Conservation (phyloP, 2,797 vertebrate genomes). For the Myotis myotis region DNA sequence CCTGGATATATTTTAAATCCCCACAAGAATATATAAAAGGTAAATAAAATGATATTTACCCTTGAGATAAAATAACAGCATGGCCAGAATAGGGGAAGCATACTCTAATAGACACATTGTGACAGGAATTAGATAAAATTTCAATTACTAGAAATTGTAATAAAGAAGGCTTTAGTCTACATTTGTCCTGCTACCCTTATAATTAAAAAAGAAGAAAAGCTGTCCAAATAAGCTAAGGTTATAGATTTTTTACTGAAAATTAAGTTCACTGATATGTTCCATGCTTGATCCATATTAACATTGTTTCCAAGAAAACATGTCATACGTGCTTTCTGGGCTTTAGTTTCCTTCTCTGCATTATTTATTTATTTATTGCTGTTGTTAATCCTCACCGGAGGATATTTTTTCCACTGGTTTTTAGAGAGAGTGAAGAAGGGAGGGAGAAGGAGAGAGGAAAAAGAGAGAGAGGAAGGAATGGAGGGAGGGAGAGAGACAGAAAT, state of each 20-base stretch:
- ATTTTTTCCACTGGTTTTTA: too few relatives aligned
- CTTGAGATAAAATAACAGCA: background rate
- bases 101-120: background rate
- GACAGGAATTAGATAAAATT: background rate
- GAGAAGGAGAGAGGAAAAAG: too few relatives aligned
- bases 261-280: background rate
- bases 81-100: background rate
- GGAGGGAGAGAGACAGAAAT: too few relatives aligned
- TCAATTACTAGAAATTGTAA: background rate
- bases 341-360: background rate
- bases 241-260: background rate
- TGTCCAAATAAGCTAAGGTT: background rate
- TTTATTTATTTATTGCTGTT: background rate
- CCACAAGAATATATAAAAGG: background rate
- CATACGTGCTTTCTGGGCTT: background rate
- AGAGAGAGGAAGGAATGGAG: too few relatives aligned
- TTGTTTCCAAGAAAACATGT: background rate
- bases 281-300: background rate
- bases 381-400: too few relatives aligned
- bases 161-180: background rate
- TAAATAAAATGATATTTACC: background rate
- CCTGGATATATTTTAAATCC: slow-evolving; percentile 11
- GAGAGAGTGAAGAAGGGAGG: too few relatives aligned
- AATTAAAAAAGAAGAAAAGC: background rate
- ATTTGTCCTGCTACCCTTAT: background rate